These are phyloP conservation scores for Oreortyx pictus DNA, from an alignment of 2,797 vertebrate genomes.

Conservation along the genomic window DNA sequence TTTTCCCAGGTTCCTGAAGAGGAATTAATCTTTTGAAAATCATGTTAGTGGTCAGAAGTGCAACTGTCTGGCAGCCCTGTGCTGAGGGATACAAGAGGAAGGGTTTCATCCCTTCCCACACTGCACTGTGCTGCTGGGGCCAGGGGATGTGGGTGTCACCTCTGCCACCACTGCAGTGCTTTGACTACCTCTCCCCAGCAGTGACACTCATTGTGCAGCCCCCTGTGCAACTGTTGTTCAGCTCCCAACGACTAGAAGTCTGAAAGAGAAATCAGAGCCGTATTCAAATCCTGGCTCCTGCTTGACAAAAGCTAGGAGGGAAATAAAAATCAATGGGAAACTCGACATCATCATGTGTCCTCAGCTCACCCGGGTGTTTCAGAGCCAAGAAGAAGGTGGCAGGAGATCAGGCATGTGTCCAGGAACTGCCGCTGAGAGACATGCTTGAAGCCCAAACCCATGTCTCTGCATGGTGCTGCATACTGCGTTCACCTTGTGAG, in stretches of 20 bases:
- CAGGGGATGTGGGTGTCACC: neutral
- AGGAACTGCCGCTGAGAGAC: neutral
- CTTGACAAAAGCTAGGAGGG: slow-evolving; percentile 19
- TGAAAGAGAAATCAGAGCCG: slow-evolving; percentile 48
- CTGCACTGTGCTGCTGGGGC: neutral
- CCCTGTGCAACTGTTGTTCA: neutral
- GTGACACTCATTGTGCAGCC: neutral
- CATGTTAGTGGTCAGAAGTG: neutral
- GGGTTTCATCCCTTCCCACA: neutral
- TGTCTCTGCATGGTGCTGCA: rapidly evolving
- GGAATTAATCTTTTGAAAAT: slow-evolving; percentile 29
- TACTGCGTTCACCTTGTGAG: neutral
- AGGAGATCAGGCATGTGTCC: rapidly evolving
- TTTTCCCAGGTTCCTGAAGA: slow-evolving; percentile 9
- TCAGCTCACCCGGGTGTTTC: neutral
- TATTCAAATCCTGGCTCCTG: slow-evolving; percentile 6
- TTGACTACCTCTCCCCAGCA: rapidly evolving
- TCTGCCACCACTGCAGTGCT: neutral
- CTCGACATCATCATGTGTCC: neutral
- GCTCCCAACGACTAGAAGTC: neutral
- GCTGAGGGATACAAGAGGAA: neutral
- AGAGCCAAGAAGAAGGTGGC: neutral
- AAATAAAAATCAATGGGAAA: slow-evolving; percentile 17
- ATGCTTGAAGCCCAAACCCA: rapidly evolving
- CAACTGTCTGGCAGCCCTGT: neutral